Evolutionary conservation across 2,888 invertebrate species (phyloP), one percentile per base, ranked within the genome.

Genomic region (Ypsolopha sequella): DNA sequence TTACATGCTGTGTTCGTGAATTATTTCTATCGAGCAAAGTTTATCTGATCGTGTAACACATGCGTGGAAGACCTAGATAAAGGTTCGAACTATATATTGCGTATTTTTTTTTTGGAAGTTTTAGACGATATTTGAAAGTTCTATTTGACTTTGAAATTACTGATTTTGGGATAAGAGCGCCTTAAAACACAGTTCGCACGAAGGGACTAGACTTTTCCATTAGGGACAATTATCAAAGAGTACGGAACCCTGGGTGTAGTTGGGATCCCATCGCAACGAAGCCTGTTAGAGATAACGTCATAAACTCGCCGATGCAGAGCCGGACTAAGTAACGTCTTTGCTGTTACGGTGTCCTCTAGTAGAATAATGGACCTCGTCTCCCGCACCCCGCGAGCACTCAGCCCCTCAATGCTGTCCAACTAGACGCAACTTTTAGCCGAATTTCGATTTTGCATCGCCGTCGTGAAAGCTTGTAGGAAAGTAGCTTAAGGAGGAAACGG

Each of bases 281-380:
- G 77, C 80, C 81, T 81, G 84, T 84, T 84, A 84, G 80, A 78
- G 84, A 84, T 85, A 85, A 85, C 80, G 84, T 85, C 80, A 81
- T 84, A 85, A 85, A 84, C 76, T 81, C 82, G 71, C 74, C 78
- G 76, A 76, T 72, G 80, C 80, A 72, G 70, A 76, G 77, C 78
- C 78, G 80, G 81, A 79, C 80, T 80, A 80, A 50, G 50, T 46
- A 44, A 77, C 80, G 78, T 80, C 80, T 81, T 82, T 76, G 80
- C 76, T 78, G 77, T 72, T 75, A 76, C 68, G 70, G 65, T 70
- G 73, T 44, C 34, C 41, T 7, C 33, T 38, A 70, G 73, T 72
- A 69, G 69, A 73, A 80, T 84, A 82, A 82, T 81, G 80, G 79
- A 80, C 75, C 66, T 62, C 70, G 61, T 71, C 70, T 65, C 61